Base-by-base conservation (phyloP, 2,113 vertebrate species). In the Acrocephalus arundinaceus region DNA sequence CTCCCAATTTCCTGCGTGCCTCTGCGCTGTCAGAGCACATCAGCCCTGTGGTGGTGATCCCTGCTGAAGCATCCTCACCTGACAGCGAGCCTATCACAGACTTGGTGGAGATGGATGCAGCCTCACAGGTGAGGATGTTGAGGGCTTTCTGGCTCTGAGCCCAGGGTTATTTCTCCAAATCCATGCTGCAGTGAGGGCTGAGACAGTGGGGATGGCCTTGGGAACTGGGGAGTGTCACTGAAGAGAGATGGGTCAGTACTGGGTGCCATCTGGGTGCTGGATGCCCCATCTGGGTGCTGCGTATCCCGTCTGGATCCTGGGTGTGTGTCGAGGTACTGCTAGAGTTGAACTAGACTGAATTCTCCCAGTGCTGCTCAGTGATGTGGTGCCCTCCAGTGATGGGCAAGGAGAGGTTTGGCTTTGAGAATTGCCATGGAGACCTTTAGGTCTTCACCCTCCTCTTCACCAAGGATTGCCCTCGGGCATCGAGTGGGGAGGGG, bases 21-120 rank as follows among this genome's bases (percentile, higher is more conserved):
- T 99, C 99, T 0, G 99, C 99, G 0, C 98, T 99, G 93, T 99
- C 99, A 0, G 99, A 99, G 87, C 99, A 99, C 98, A 99, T 99
- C 97, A 99, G 99, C 96, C 99, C 99, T 0, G 99, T 99, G 96
- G 99, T 99, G 81, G 99, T 99, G 71, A 99, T 99, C 90, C 99
- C 99, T 0, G 98, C 97, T 0, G 99, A 99, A 97, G 97, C 98
- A 0, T 99, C 99, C 0, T 99, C 99, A 3, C 99, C 99, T 0
- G 99, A 99, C 97, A 99, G 97, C 0, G 99, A 99, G 94, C 99
- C 99, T 2, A 97, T 99, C 92, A 99, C 99, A 10, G 99, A 99
- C 89, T 98, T 99, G 66, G 98, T 99, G 93, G 99, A 99, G 93
- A 99, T 98, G 43, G 99, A 99, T 22, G 70, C 99, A 10, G 97